These are phyloP conservation scores for Amphipyra tragopoginis DNA, from an alignment of 2,888 invertebrate species.

Conservation along the genomic window DNA sequence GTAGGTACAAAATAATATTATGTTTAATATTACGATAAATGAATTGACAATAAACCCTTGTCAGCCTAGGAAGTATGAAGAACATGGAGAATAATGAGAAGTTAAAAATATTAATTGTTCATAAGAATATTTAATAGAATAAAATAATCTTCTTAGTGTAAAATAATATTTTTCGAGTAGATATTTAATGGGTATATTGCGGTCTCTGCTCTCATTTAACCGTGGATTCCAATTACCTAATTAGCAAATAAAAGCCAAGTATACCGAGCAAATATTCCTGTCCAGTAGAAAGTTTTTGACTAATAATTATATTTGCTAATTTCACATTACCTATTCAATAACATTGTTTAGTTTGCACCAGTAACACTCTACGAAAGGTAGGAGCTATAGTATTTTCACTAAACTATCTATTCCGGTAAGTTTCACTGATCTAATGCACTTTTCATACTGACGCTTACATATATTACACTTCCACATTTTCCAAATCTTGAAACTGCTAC, in stretches of 20 bases:
- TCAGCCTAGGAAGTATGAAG: not conserved
- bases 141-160: too few relatives aligned
- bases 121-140: not conserved
- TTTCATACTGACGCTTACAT: not conserved
- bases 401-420: constrained; percentile 25
- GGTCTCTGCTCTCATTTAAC: too few relatives aligned
- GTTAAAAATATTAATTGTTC: not conserved
- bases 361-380: not conserved
- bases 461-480: not conserved
- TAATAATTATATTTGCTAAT: too few relatives aligned
- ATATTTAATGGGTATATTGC: too few relatives aligned
- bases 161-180: too few relatives aligned
- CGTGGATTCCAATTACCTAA: too few relatives aligned
- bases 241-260: too few relatives aligned
- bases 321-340: not conserved
- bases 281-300: too few relatives aligned
- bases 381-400: not conserved
- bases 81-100: not conserved
- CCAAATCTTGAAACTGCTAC: not conserved
- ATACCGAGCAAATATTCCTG: too few relatives aligned
- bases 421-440: constrained; percentile 13
- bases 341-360: not conserved
- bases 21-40: too few relatives aligned
- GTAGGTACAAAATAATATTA: too few relatives aligned
- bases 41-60: too few relatives aligned